These are phyloP conservation scores for Dicentrarchus labrax DNA, from an alignment of 2,113 vertebrate species.

Conservation along the genomic window DNA sequence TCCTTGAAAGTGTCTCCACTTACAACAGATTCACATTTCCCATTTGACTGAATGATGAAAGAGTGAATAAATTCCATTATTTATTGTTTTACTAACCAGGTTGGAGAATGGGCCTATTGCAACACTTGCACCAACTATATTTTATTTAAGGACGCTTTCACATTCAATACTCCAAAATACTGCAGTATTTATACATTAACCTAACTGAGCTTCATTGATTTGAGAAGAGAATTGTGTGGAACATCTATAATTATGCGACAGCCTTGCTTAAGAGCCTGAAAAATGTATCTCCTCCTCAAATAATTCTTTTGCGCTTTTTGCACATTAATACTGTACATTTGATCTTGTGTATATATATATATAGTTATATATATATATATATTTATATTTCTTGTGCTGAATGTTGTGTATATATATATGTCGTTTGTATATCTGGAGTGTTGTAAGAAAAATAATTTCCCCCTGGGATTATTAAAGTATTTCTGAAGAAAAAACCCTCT, in stretches of 20 bases:
- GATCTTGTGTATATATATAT: no score
- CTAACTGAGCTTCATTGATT: background rate
- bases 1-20: background rate
- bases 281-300: no score
- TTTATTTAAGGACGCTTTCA: background rate
- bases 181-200: background rate
- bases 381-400: no score
- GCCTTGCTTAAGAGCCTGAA: conserved; percentile 1
- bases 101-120: no score
- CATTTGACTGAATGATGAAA: accelerated
- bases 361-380: no score
- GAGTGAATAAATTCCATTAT: background rate
- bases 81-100: background rate
- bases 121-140: background rate
- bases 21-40: background rate
- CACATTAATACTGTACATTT: no score
- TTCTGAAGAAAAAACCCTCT: background rate
- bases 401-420: no score
- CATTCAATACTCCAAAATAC: background rate
- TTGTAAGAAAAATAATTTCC: no score
- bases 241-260: background rate
- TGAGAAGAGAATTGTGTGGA: background rate
- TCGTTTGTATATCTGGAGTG: no score
- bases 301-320: no score
- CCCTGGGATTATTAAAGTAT: no score